Evolutionary conservation across 1,140 invertebrate genomes (phyloP).

Genomic region (Zaprionus capensis): DNA sequence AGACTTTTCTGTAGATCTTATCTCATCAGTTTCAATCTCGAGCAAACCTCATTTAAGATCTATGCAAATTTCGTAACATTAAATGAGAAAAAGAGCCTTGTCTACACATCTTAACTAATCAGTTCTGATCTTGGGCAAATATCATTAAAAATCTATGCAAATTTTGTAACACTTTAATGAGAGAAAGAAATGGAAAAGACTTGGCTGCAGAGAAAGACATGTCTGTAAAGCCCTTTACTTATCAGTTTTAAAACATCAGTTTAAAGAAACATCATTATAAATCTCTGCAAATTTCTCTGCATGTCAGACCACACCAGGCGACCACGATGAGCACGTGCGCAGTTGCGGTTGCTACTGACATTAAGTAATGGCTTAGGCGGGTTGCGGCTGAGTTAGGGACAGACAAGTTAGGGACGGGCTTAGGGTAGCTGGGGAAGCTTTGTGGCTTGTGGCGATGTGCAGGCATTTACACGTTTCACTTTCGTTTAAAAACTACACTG

Average conservation of each 20-base stretch:
- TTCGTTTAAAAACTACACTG: constrained; percentile 49
- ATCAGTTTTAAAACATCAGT: not conserved
- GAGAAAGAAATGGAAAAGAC: too few species aligned
- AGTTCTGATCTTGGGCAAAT: too few species aligned
- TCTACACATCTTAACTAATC: too few species aligned
- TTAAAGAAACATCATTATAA: not conserved
- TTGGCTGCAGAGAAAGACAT: not conserved
- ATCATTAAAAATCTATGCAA: too few species aligned
- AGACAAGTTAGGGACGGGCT: not conserved
- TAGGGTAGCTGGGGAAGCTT: not conserved
- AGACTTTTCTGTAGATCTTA: too few species aligned
- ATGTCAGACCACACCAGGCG: constrained; percentile 19
- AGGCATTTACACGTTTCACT: constrained; percentile 74
- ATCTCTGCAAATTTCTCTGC: not conserved
- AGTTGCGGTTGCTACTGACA: constrained; percentile 32
- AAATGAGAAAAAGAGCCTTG: too few species aligned
- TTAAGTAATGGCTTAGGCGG: constrained; percentile 24
- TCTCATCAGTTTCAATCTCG: too few species aligned
- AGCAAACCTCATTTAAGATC: too few species aligned
- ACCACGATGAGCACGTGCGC: constrained; percentile 39
- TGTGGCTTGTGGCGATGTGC: constrained; percentile 33
- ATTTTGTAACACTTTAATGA: too few species aligned
- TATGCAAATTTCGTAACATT: too few species aligned
- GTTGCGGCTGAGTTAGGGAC: not conserved
- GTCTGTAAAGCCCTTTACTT: not conserved